Evolutionary conservation across 2,797 vertebrate genomes (phyloP).

Genomic region (Sarcoramphus papa): DNA sequence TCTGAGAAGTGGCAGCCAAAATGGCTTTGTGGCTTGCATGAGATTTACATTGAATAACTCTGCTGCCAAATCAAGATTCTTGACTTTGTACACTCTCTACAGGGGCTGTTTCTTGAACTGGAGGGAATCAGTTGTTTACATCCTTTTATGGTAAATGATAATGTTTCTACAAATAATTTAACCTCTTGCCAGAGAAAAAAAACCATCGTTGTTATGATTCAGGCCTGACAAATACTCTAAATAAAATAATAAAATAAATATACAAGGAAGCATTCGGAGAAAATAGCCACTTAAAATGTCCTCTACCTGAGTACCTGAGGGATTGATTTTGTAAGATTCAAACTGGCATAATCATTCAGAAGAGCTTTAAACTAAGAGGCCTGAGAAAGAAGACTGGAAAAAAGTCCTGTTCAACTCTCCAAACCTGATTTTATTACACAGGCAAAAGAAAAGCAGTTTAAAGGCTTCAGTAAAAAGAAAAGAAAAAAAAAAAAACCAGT

Average conservation of each 20-base stretch:
- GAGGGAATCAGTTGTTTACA: neutral
- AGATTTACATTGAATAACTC: neutral
- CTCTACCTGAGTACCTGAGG: neutral
- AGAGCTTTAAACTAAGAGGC: neutral
- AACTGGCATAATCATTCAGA: neutral
- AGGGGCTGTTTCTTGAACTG: neutral
- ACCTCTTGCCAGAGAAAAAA: neutral
- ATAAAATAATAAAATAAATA: neutral
- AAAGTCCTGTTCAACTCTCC: neutral
- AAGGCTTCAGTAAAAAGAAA: neutral
- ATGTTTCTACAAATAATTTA: neutral
- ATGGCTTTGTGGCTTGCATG: neutral
- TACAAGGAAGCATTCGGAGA: neutral
- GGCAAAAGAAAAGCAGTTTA: neutral
- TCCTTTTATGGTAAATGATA: neutral
- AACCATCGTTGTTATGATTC: neutral
- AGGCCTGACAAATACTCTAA: neutral
- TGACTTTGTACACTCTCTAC: neutral
- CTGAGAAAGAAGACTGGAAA: neutral
- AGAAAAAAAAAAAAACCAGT: neutral
- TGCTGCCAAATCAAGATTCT: conserved; percentile 11
- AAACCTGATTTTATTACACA: neutral
- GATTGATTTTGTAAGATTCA: neutral
- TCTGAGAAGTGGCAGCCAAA: conserved; percentile 14
- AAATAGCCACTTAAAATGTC: neutral